Base-by-base conservation (phyloP, 2,113 vertebrate species). In the Epinephelus lanceolatus region DNA sequence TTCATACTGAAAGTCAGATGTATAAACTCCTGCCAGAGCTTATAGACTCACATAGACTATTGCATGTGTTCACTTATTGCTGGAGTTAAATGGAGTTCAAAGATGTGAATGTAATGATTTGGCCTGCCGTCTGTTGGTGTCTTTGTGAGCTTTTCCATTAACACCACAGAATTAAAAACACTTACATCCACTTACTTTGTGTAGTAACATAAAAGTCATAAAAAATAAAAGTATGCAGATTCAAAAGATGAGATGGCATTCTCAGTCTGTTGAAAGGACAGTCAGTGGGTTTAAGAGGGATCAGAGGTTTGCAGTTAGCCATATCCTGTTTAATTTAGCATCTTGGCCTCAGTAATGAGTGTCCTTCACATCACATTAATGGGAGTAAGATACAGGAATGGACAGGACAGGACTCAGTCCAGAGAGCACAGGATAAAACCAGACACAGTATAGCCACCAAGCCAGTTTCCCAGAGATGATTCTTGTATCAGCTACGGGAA, bases 31-130 rank as follows among this genome's bases (percentile, higher is more conserved):
- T 55, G 63, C 37, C 23, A 72, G 70, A 83, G 18, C 11, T 53
- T 6, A 57, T 57, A 53, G 8, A 68, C 27, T 51, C 33, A 65
- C 27, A 73, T 61, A 27, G 27, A 3, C 27, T 27, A 62, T 86
- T 78, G 71, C 40, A 71, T 42, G 70, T 59, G 37, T 55, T 63
- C 7, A 19, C 3, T 10, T 30, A 47, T 45, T 69, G 18, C 42
- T 72, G 42, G 30, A 75, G 71, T 77, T 78, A 82, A 72, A 75
- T 75, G 42, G 30, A 75, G 71, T 77, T 78, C 84, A 72, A 63
- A 80, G 81, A 37, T 42, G 42, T 23, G 9, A 18, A 19, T 53
- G 0, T 19, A 27, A 25, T 72, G 5, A 65, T 49, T 25, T 53
- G 55, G 69, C 62, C 33, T 60, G 42, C 12, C 18, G 12, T 66